phyloP scores from a whole-genome alignment of 37 sponge, comb jelly and placozoan genomes.

The Bolinopsis microptera region DNA sequence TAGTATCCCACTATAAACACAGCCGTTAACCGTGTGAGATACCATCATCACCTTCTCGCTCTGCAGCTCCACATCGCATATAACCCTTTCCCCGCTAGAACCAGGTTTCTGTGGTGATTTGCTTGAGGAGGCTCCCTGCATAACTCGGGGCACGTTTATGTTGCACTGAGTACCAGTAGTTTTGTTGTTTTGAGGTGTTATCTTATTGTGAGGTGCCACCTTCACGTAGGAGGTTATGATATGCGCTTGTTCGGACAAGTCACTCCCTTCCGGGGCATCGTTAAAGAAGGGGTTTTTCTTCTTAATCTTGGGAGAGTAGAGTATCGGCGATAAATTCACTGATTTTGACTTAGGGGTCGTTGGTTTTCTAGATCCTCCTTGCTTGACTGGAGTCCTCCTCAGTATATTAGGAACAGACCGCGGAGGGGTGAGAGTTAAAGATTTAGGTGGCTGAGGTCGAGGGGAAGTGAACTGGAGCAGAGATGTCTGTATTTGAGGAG shows the following conservation, averaged over 20 bases:
- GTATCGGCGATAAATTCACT: conserved; percentile 30
- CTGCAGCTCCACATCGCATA: neutral
- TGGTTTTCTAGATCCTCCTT: neutral
- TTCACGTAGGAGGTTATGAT: neutral
- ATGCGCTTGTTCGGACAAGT: neutral
- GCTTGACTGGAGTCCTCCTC: conserved; percentile 17
- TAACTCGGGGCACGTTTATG: neutral
- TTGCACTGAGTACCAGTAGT: neutral
- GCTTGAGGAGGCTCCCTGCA: too few species aligned
- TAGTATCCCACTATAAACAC: conserved; percentile 9
- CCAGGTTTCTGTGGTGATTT: too few species aligned
- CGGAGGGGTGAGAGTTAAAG: neutral
- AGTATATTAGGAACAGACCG: neutral
- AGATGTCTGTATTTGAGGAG: neutral
- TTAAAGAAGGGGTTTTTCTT: neutral
- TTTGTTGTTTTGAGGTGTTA: neutral
- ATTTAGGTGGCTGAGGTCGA: neutral
- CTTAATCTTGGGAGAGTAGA: conserved; percentile 19
- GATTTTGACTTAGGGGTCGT: neutral
- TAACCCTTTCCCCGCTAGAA: neutral
- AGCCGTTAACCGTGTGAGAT: neutral
- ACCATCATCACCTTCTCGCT: conserved; percentile 12
- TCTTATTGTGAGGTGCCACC: neutral
- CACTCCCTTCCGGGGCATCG: neutral
- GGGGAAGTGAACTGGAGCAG: neutral